These are phyloP conservation scores for Enteromius unitaeniatus DNA, from an alignment of 2,797 vertebrate genomes.

Conservation along the genomic window DNA sequence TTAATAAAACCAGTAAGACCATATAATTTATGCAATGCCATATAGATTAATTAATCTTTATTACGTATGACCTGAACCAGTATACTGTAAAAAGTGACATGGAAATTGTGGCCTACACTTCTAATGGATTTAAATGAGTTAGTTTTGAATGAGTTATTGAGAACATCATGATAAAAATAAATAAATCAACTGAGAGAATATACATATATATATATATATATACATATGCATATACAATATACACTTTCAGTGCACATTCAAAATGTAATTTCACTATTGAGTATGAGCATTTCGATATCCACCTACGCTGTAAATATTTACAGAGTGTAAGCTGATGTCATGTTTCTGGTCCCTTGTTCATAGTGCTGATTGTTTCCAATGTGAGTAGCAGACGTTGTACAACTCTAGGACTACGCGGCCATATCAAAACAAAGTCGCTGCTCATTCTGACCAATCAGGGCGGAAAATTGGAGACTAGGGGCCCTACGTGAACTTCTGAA, in stretches of 20 bases:
- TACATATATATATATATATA: no score
- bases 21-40: neutral
- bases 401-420: constrained; percentile 76
- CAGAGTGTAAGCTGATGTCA: constrained; percentile 68
- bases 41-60: neutral
- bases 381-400: constrained; percentile 59
- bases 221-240: no score
- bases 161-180: neutral
- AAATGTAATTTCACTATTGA: neutral
- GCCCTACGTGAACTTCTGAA: constrained; percentile 72
- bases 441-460: constrained; percentile 98
- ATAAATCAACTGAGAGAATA: neutral
- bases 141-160: neutral
- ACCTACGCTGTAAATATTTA: constrained; percentile 59
- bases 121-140: neutral
- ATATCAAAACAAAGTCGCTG: constrained; percentile 77
- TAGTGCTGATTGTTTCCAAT: constrained; percentile 53
- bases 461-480: constrained; percentile 96
- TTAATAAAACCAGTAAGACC: neutral
- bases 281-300: neutral
- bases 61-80: neutral
- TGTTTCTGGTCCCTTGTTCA: constrained; percentile 57
- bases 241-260: neutral
- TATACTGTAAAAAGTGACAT: neutral
- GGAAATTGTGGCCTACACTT: neutral